These are phyloP conservation scores for Melanophora roralis DNA, from an alignment of 2,888 invertebrate genomes.

Conservation along the genomic window DNA sequence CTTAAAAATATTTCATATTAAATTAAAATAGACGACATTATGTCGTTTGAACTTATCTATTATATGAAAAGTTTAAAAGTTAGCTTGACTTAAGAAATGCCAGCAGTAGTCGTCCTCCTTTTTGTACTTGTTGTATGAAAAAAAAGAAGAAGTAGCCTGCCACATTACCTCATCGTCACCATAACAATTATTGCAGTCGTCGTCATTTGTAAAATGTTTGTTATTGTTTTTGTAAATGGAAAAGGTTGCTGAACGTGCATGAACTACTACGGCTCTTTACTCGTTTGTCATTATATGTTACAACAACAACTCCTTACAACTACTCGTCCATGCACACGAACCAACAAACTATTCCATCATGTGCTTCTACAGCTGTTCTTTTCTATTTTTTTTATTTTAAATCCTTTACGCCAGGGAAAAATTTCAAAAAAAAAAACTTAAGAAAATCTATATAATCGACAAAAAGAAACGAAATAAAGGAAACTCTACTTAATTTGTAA, in stretches of 20 bases:
- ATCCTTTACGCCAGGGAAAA: neutral
- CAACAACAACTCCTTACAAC: slow-evolving; percentile 16
- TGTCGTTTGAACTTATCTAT: slow-evolving; percentile 26
- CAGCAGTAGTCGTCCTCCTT: slow-evolving; percentile 3
- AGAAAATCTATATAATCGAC: slow-evolving; percentile 44
- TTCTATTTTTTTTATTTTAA: no score
- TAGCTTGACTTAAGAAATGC: slow-evolving; percentile 18
- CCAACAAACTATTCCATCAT: slow-evolving; percentile 37
- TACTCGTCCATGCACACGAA: slow-evolving; percentile 8
- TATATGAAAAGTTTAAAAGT: slow-evolving; percentile 47
- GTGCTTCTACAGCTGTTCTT: slow-evolving; percentile 5
- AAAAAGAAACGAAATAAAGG: slow-evolving; percentile 16
- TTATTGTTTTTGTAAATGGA: neutral
- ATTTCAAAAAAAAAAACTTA: slow-evolving; percentile 10
- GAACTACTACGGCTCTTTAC: slow-evolving; percentile 55
- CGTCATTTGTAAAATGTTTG: neutral
- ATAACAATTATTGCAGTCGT: neutral
- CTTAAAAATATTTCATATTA: slow-evolving; percentile 9
- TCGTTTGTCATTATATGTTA: slow-evolving; percentile 12
- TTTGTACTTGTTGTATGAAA: neutral
- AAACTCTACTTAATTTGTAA: slow-evolving; percentile 16
- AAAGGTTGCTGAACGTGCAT: slow-evolving; percentile 65
- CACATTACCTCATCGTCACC: slow-evolving; percentile 23
- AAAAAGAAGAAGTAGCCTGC: slow-evolving; percentile 13
- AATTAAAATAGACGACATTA: slow-evolving; percentile 51